Base-by-base conservation (phyloP, 92 coral and sea anemone species). In the Metridium senile region DNA sequence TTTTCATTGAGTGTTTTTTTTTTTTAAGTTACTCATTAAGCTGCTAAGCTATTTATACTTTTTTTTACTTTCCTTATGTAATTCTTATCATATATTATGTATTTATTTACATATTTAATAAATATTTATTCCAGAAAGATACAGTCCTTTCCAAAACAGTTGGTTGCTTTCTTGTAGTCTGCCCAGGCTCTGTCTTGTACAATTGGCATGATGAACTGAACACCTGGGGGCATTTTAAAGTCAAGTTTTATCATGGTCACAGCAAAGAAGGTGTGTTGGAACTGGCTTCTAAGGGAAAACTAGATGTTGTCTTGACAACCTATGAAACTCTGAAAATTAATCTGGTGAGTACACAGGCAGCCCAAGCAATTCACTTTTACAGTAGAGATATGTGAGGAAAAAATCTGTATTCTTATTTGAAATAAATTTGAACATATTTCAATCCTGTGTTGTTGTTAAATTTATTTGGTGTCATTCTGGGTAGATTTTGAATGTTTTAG, bases 151-250 rank as follows among this genome's bases (percentile, higher is more conserved):
- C 80, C 13, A 34, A 30, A 11, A 78, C 56, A 26, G 76, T 61
- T 61, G 95, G 96, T 0, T 61, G 81, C 2, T 95, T 95, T 66
- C 87, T 95, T 28, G 77, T 95, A 51, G 97, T 95, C 25, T 87
- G 93, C 39, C 99, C 99, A 69, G 74, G 97, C 30, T 92, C 97
- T 29, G 91, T 89, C 23, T 75, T 95, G 66, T 92, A 89, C 85
- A 95, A 95, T 73, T 95, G 99, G 99, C 83, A 74, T 53, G 99
- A 95, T 9, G 99, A 95, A 67, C 82, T 95, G 54, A 92, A 85
- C 83, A 90, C 93, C 8, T 95, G 99, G 99, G 97, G 99, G 23
- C 82, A 92, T 81, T 95, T 95, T 59, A 92, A 85, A 79, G 80
- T 80, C 83, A 93, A 84, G 57, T 79, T 86, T 30, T 95, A 89